Evolutionary conservation across 2,113 vertebrate species (phyloP).

Genomic region (Boleophthalmus pectinirostris): DNA sequence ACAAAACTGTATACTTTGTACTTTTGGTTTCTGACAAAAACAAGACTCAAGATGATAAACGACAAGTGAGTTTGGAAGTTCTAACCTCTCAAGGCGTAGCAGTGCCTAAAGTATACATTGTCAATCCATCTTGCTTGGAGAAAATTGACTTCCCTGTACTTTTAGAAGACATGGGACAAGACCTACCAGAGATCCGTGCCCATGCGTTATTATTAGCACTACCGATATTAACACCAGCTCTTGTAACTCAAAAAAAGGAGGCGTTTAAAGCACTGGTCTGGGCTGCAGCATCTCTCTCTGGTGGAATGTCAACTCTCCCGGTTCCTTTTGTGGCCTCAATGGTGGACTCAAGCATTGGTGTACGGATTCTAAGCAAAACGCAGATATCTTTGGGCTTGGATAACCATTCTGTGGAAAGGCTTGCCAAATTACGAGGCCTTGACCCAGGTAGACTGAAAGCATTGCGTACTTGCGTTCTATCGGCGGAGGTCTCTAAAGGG

Average conservation of each 20-base stretch:
- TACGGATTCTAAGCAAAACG: slow-evolving; percentile 70
- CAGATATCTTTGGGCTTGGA: slow-evolving; percentile 70
- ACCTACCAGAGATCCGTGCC: slow-evolving; percentile 72
- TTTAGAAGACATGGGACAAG: slow-evolving; percentile 60
- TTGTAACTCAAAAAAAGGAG: slow-evolving; percentile 71
- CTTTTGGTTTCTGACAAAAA: slow-evolving; percentile 56
- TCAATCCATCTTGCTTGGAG: slow-evolving; percentile 61
- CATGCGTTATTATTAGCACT: slow-evolving; percentile 70
- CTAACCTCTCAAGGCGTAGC: slow-evolving; percentile 62
- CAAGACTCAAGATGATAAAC: slow-evolving; percentile 56
- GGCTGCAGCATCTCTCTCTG: slow-evolving; percentile 74
- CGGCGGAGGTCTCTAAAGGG: slow-evolving; percentile 67
- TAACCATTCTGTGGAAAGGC: slow-evolving; percentile 59
- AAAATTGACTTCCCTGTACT: slow-evolving; percentile 65
- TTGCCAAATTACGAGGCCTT: slow-evolving; percentile 51
- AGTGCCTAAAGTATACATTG: slow-evolving; percentile 64
- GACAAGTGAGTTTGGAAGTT: slow-evolving; percentile 51
- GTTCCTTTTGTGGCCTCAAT: slow-evolving; percentile 74
- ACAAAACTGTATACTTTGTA: slow-evolving; percentile 62
- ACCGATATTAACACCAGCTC: slow-evolving; percentile 49
- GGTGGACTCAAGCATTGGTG: slow-evolving; percentile 69
- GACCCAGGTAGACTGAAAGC: slow-evolving; percentile 52
- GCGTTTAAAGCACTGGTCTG: slow-evolving; percentile 72
- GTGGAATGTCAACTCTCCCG: slow-evolving; percentile 70
- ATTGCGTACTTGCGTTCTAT: slow-evolving; percentile 62